Evolutionary conservation across 1,140 invertebrate species (phyloP), one percentile per base, ranked within the genome.

Genomic region (Dermatophagoides farinae): DNA sequence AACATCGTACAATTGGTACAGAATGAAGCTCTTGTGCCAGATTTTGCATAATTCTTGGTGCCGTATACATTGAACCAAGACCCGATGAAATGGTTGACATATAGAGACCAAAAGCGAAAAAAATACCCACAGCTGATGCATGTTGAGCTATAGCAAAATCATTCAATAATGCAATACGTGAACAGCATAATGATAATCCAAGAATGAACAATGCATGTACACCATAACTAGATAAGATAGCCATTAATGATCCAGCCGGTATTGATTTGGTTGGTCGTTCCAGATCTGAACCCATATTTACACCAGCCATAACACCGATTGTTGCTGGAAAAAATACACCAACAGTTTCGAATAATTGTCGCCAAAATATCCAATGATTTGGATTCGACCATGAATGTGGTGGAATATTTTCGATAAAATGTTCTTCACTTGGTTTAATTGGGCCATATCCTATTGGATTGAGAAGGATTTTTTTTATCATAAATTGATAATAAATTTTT

Each of bases 271-370:
- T 85, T 0, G 92, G 91, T 67, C 90, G 82, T 60, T 81, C 79
- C 46, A 97, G 77, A 73, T 97, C 91, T 14, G 90, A 90, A 72
- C 88, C 92, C 91, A 97, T 97, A 71, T 97, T 97, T 64, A 97
- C 88, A 47, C 92, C 92, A 47, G 91, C 88, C 61, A 97, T 77
- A 51, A 97, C 86, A 25, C 89, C 89, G 60, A 88, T 86, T 57
- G 93, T 81, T 51, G 91, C 88, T 54, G 90, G 85, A 74, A 95
- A 88, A 74, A 92, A 90, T n/a, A 93, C 85, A 44, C 88, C 88
- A 73, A 91, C 88, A 50, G 91, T 86, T 16, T 82, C 86, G 70
- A 92, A 92, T 85, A 87, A 91, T 60, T 79, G 88, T 82, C 18
- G 78, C 80, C 53, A 55, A 38, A 38, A 38, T 82, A 20, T 78